Evolutionary conservation across 2,888 invertebrate species (phyloP).

Genomic region (Incurvaria masculella): DNA sequence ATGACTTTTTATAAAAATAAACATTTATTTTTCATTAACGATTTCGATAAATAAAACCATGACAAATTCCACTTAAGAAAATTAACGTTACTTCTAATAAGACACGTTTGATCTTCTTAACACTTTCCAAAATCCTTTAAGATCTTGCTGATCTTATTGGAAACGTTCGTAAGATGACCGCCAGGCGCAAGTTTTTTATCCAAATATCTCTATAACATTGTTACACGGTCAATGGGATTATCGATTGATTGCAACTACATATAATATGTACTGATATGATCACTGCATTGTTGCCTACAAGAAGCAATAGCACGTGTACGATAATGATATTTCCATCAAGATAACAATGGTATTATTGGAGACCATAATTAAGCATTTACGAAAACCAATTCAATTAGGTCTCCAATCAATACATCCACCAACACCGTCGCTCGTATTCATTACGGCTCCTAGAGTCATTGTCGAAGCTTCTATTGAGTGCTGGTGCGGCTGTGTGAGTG

Average conservation of each 20-base stretch:
- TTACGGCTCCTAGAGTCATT: not conserved
- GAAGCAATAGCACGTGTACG: not conserved
- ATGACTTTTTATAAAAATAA: too few relatives aligned
- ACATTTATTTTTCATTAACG: too few relatives aligned
- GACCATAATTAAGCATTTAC: not conserved
- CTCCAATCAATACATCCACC: not conserved
- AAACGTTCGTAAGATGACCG: too few relatives aligned
- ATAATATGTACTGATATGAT: not conserved
- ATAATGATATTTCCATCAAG: not conserved
- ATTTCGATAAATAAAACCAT: too few relatives aligned
- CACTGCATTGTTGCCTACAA: not conserved
- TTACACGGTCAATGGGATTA: too few relatives aligned
- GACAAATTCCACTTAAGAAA: too few relatives aligned
- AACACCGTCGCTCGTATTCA: not conserved
- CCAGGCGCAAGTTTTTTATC: too few relatives aligned
- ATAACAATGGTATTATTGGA: not conserved
- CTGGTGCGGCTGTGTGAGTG: slow-evolving; percentile 30
- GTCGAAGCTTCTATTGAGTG: slow-evolving; percentile 22
- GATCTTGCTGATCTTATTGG: too few relatives aligned
- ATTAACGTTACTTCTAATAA: too few relatives aligned
- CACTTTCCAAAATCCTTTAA: too few relatives aligned
- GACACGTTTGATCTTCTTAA: too few relatives aligned
- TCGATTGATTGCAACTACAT: not conserved
- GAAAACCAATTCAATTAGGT: not conserved
- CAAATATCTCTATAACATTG: too few relatives aligned